phyloP scores from a whole-genome alignment of 2,113 vertebrate species.

The Menura novaehollandiae region DNA sequence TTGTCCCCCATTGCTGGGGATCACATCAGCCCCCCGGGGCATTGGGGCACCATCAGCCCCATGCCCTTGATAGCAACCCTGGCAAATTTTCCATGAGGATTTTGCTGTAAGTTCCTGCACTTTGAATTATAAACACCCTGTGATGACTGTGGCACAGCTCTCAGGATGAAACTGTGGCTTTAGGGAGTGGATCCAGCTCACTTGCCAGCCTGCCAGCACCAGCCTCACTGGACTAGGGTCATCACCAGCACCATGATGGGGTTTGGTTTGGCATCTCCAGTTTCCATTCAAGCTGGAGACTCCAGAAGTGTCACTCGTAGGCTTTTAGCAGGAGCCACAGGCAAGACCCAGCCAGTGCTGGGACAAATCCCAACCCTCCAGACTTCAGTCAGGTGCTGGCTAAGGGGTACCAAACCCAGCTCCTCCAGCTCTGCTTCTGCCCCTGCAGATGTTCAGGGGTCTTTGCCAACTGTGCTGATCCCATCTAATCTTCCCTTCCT shows the following conservation, averaged over 20 bases:
- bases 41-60: background rate
- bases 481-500: background rate
- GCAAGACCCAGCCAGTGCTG: rapidly evolving
- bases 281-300: background rate
- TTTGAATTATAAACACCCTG: background rate
- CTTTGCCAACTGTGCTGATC: background rate
- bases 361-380: background rate
- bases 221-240: rapidly evolving
- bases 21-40: rapidly evolving
- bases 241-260: rapidly evolving
- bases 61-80: rapidly evolving
- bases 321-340: background rate
- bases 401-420: background rate
- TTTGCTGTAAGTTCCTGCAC: background rate
- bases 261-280: background rate
- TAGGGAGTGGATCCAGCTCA: background rate
- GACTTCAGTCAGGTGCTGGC: rapidly evolving
- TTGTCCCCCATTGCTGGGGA: rapidly evolving
- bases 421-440: background rate
- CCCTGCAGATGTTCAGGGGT: background rate
- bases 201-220: background rate
- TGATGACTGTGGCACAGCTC: rapidly evolving
- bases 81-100: background rate
- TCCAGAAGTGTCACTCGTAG: background rate
- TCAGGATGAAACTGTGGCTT: background rate